Percentiles rank a stretch among this genome's conserved stretches.
These are phyloP conservation scores for Drosophila anomelani DNA, from an alignment of 2,888 invertebrate species.

Conservation along the genomic window DNA sequence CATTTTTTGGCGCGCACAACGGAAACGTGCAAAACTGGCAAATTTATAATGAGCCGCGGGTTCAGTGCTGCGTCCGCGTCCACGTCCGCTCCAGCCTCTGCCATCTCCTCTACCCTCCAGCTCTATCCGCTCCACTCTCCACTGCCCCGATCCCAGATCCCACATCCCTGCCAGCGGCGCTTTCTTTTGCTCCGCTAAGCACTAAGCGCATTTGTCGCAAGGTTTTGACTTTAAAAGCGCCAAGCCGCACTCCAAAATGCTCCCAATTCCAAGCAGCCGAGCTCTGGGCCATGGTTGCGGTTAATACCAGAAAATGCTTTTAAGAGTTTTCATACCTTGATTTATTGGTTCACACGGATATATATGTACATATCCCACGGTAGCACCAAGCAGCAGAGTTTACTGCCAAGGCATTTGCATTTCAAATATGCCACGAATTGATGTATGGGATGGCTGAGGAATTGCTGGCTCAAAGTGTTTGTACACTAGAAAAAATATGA, in stretches of 20 bases:
- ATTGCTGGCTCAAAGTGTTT: constrained; percentile 5
- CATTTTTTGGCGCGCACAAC: constrained; percentile 73
- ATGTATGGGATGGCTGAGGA: constrained; percentile 57
- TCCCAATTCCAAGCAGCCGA: constrained; percentile 10
- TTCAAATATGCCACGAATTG: constrained; percentile 63
- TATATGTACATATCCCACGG: constrained; percentile 4
- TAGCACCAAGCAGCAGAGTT: constrained; percentile 29
- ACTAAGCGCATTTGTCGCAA: constrained; percentile 73
- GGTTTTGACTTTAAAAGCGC: constrained; percentile 43
- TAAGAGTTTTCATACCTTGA: constrained; percentile 72
- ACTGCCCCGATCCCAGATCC: constrained; percentile 4
- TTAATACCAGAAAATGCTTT: constrained; percentile 75
- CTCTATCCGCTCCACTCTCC: constrained; percentile 13
- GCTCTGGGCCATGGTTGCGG: constrained; percentile 41
- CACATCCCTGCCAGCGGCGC: constrained; percentile 60
- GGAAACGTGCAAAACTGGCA: constrained; percentile 80
- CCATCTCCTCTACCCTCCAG: not conserved
- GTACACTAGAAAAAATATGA: constrained; percentile 1
- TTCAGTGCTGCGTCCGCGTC: constrained; percentile 43
- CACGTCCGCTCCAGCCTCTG: constrained; percentile 3
- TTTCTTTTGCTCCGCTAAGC: constrained; percentile 66
- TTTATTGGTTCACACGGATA: constrained; percentile 62
- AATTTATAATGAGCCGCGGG: constrained; percentile 78
- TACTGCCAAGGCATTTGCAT: constrained; percentile 69
- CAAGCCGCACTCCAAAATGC: constrained; percentile 50